phyloP scores from a whole-genome alignment of 1,140 invertebrate species.

The Stegodyphus dumicola region DNA sequence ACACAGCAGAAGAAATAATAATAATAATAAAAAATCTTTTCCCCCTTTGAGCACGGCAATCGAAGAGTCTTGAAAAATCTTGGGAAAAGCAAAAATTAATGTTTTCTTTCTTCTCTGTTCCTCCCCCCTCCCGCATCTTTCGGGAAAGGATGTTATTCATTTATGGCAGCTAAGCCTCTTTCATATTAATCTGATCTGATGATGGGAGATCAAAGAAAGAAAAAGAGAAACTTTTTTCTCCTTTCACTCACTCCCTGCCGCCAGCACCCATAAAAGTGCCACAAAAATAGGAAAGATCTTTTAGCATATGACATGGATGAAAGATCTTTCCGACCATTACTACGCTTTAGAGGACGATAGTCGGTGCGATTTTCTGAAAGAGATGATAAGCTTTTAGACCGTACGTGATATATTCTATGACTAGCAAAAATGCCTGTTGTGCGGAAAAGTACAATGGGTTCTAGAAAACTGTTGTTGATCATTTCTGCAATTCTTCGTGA shows the following conservation, averaged over 20 bases:
- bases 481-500: too few species aligned
- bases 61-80: background rate
- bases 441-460: too few species aligned
- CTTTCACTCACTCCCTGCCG: background rate
- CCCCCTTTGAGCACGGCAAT: background rate
- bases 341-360: background rate
- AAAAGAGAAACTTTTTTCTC: too few species aligned
- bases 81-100: too few species aligned
- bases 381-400: background rate
- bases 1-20: too few species aligned
- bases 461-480: too few species aligned
- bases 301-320: constrained; percentile 42
- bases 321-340: constrained; percentile 12
- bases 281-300: constrained; percentile 36
- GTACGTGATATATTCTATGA: background rate
- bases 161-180: constrained; percentile 48
- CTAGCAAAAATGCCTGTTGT: too few species aligned
- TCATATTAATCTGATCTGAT: constrained; percentile 50
- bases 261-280: constrained; percentile 31
- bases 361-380: background rate
- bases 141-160: constrained; percentile 34
- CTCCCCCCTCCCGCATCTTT: background rate
- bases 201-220: constrained; percentile 44
- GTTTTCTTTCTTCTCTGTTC: background rate
- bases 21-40: too few species aligned